Conservation (phyloP, 2,888 invertebrate species). For the Drosophila testacea region DNA sequence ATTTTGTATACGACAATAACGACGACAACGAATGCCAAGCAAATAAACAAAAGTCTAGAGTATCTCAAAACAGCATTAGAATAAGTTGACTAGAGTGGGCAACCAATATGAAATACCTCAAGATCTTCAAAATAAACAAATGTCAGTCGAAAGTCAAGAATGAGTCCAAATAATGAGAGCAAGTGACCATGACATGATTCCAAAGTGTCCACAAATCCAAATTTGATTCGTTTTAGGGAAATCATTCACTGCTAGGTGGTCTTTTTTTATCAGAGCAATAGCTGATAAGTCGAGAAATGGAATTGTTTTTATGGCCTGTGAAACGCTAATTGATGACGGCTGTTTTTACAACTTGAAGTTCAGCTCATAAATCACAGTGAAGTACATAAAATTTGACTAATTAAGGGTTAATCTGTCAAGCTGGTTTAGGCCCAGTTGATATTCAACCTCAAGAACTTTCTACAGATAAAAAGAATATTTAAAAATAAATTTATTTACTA, state of each 20-base stretch:
- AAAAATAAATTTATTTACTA: no score
- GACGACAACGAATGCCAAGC: constrained; percentile 20
- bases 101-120: constrained; percentile 25
- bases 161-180: constrained; percentile 36
- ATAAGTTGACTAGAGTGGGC: constrained; percentile 45
- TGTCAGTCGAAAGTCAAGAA: constrained; percentile 26
- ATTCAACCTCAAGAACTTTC: no score
- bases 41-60: constrained; percentile 63
- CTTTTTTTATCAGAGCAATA: constrained; percentile 20
- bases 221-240: background rate
- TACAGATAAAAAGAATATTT: no score
- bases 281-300: constrained; percentile 36
- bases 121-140: constrained; percentile 45
- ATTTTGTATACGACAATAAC: constrained; percentile 39
- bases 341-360: constrained; percentile 21
- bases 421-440: background rate
- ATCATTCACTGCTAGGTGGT: constrained; percentile 36
- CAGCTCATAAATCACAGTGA: constrained; percentile 56
- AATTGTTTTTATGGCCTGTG: constrained; percentile 14
- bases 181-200: constrained; percentile 59
- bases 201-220: constrained; percentile 13
- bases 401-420: constrained; percentile 33
- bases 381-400: constrained; percentile 49
- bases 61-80: constrained; percentile 56
- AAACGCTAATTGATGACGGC: constrained; percentile 33